A percentile compares a stretch with the other conserved stretches of the same genome.
These are phyloP conservation scores for Eupithecia tripunctaria DNA, from an alignment of 2,888 invertebrate genomes.

Conservation along the genomic window DNA sequence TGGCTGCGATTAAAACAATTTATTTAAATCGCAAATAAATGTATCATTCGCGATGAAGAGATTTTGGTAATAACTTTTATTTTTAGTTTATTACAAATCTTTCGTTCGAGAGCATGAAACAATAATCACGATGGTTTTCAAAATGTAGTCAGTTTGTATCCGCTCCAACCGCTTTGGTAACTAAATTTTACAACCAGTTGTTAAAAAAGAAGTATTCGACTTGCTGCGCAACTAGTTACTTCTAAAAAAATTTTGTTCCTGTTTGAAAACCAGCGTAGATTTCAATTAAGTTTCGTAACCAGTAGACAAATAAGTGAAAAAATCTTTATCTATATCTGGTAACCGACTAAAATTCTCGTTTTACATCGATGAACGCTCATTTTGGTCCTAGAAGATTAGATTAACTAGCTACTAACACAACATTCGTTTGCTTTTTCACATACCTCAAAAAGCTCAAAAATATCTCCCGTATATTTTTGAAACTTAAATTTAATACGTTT, in stretches of 20 bases:
- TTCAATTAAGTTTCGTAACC: no score
- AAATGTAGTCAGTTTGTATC: not conserved
- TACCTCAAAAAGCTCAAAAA: not conserved
- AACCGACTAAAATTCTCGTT: no score
- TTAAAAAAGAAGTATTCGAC: no score
- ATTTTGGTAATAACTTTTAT: slow-evolving; percentile 56
- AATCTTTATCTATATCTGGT: no score
- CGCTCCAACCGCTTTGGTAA: no score
- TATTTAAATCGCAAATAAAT: slow-evolving; percentile 66
- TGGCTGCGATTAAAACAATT: slow-evolving; percentile 59
- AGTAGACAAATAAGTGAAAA: no score
- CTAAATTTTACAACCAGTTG: no score
- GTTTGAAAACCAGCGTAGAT: no score
- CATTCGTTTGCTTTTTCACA: not conserved
- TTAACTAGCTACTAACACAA: no score
- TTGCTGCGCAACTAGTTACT: no score
- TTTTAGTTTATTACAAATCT: slow-evolving; percentile 26
- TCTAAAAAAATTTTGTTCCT: no score
- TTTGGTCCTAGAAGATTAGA: not conserved
- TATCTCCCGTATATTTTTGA: not conserved
- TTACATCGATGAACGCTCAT: not conserved
- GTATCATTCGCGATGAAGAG: slow-evolving; percentile 62
- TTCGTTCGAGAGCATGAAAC: not conserved
- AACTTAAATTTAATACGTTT: not conserved
- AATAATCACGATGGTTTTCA: not conserved